A percentile compares a stretch with the other conserved stretches of the same genome.
phyloP scores from a whole-genome alignment of 2,888 invertebrate genomes.

The Ormyrus rosae region DNA sequence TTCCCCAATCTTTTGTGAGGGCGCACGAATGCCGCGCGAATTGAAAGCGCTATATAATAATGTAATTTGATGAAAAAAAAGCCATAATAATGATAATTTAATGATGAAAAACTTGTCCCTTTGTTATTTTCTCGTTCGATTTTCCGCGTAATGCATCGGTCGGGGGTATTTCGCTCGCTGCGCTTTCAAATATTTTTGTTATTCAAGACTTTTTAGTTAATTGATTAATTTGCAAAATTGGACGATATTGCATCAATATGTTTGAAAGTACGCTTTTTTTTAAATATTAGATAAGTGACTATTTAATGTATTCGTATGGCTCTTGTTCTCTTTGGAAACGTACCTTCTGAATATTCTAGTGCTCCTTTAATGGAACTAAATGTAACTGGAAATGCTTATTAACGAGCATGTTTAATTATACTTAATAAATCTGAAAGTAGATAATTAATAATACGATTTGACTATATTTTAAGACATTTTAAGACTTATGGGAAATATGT shows the following conservation, averaged over 20 bases:
- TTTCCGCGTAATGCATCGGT: not conserved
- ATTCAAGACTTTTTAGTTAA: not conserved
- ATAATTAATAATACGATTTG: constrained; percentile 18
- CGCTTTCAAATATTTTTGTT: not conserved
- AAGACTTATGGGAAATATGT: not conserved
- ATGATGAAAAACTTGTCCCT: too few relatives aligned
- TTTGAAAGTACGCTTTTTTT: not conserved
- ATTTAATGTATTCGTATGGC: not conserved
- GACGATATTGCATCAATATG: not conserved
- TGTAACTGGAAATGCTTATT: constrained; percentile 22
- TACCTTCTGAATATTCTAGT: constrained; percentile 9
- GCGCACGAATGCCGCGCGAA: too few relatives aligned
- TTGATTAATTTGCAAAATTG: not conserved
- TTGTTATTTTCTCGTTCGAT: not conserved
- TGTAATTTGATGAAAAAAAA: not conserved
- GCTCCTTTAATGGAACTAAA: constrained; percentile 14
- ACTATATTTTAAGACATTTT: not conserved
- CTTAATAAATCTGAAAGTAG: constrained; percentile 25
- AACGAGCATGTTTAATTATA: constrained; percentile 11
- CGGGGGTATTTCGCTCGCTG: not conserved
- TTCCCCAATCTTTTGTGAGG: not conserved
- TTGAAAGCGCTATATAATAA: too few relatives aligned
- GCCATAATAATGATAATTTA: not conserved
- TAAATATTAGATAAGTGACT: not conserved
- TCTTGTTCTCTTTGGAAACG: constrained; percentile 5